A percentile compares a stretch with the other conserved stretches of the same genome.
These are phyloP conservation scores for Pteria penguin DNA, from an alignment of 2,888 invertebrate genomes.

Conservation along the genomic window DNA sequence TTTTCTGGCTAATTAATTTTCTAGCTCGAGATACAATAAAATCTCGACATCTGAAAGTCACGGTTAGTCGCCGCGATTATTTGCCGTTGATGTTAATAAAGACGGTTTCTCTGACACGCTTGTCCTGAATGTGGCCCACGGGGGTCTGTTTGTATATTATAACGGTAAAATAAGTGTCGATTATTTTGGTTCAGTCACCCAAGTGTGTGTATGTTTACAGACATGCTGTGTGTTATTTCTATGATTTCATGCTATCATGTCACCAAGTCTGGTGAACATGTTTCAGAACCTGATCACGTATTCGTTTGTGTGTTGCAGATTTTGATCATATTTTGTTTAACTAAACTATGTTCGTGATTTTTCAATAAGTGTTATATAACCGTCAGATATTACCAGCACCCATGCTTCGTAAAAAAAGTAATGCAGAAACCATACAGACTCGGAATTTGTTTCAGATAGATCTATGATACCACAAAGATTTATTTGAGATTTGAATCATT, in stretches of 20 bases:
- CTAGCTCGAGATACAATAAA: background rate
- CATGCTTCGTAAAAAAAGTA: too few species aligned
- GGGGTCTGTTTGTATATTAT: background rate
- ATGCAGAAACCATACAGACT: too few species aligned
- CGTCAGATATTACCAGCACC: too few species aligned
- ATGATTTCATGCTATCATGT: background rate
- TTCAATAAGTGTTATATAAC: too few species aligned
- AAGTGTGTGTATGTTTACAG: background rate
- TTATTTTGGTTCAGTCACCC: background rate
- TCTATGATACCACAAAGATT: too few species aligned
- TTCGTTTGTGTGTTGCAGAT: too few species aligned
- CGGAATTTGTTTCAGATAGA: too few species aligned
- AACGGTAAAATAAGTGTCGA: background rate
- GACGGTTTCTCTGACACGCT: background rate
- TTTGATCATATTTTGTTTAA: too few species aligned
- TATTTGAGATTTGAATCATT: too few species aligned
- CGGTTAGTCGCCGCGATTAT: background rate
- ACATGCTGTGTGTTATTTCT: background rate
- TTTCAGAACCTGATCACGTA: too few species aligned
- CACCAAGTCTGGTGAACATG: too few species aligned
- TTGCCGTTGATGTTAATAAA: background rate
- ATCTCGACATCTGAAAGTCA: background rate
- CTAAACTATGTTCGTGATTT: too few species aligned
- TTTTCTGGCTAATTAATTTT: background rate
- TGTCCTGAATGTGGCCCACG: background rate